Conservation (phyloP, 2,888 invertebrate genomes). For the Oegoconia quadripuncta region DNA sequence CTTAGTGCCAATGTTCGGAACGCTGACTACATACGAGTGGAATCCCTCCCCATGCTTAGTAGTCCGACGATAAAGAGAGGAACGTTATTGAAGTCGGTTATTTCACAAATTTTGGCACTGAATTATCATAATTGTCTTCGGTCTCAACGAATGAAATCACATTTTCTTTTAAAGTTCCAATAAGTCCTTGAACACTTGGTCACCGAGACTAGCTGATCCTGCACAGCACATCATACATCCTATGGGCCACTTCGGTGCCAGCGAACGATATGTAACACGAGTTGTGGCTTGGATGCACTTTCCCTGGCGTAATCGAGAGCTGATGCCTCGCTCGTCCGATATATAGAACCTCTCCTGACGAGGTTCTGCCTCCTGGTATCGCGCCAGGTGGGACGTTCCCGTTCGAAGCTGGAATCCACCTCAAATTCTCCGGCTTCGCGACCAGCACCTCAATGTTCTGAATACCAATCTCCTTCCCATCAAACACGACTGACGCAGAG, state of each 20-base stretch:
- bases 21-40: no score
- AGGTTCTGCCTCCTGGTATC: constrained; percentile 72
- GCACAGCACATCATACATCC: constrained; percentile 66
- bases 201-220: constrained; percentile 45
- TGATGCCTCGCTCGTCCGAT: constrained; percentile 78
- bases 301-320: constrained; percentile 78
- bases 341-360: constrained; percentile 69
- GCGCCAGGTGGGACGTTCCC: constrained; percentile 77
- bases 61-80: no score
- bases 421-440: constrained; percentile 50
- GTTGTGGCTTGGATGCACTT: constrained; percentile 68
- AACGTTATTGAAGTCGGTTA: no score
- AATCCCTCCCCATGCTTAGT: no score
- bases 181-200: no score
- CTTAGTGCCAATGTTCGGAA: no score
- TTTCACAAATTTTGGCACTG: no score
- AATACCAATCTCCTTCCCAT: constrained; percentile 62
- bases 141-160: no score
- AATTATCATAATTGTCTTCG: no score
- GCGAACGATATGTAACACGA: constrained; percentile 64
- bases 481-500: constrained; percentile 56
- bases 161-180: no score
- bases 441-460: constrained; percentile 69
- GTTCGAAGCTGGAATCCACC: constrained; percentile 76
- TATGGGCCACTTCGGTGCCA: constrained; percentile 60